Evolutionary conservation across 2,113 vertebrate genomes (phyloP), one percentile per base, ranked within the genome.

Genomic region (Centrocercus urophasianus): DNA sequence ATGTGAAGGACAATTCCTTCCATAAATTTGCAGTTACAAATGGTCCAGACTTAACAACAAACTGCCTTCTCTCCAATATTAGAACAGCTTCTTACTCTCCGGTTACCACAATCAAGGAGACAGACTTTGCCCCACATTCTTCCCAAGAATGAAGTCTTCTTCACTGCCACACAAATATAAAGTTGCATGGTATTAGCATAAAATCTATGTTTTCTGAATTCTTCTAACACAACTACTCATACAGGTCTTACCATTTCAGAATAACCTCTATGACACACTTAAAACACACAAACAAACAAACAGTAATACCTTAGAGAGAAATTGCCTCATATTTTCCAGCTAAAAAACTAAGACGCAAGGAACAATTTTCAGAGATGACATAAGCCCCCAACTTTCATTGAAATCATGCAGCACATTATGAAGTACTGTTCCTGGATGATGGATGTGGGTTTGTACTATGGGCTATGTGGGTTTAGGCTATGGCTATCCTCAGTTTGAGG

Each of bases 11-110:
- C 13, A 78, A 40, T 13, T 89, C 13, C 57, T 82, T 91, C 59
- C 91, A 88, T 16, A 82, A 78, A 75, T 72, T 65, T 88, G 38
- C 47, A 78, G 52, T 82, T 81, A 86, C 47, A 52, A 89, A 81
- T 45, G 10, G 21, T 66, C 64, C 47, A 32, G 32, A 48, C 34
- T 93, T 91, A 90, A 86, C 52, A 90, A 59, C 34, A 71, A 87
- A 56, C 42, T 67, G 38, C 18, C 69, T 74, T 36, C 42, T 10
- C 28, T 83, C 38, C 1, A 1, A 24, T 43, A 61, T 30, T 30
- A 65, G 22, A 72, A 70, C 25, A 83, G 57, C 20, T 74, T 81
- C 57, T 69, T 63, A 86, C 38, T 75, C 25, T 34, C 66, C 0
- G 0, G 34, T 69, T 90, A 57, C 21, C 57, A 70, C 43, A 71